phyloP scores from a whole-genome alignment of 1,140 invertebrate species.

The Calycopis cecrops region DNA sequence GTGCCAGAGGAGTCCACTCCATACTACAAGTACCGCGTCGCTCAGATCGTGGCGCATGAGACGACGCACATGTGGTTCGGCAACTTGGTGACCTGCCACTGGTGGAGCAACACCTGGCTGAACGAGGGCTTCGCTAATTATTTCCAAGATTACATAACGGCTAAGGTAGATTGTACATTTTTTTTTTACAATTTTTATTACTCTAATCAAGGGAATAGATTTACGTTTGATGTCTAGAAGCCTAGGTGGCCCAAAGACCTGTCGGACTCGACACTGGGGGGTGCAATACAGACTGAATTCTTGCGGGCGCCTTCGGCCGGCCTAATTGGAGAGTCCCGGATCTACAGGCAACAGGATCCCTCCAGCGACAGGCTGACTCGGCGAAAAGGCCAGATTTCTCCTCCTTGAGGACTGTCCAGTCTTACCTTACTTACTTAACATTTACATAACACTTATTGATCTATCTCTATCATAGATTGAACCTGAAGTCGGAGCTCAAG shows the following conservation, averaged over 20 bases:
- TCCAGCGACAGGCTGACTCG: too few species aligned
- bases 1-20: slow-evolving; percentile 45
- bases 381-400: too few species aligned
- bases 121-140: slow-evolving; percentile 83
- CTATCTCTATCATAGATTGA: slow-evolving; percentile 40
- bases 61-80: slow-evolving; percentile 82
- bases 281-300: too few species aligned
- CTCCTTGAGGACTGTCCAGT: too few species aligned
- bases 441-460: neutral
- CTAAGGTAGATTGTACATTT: slow-evolving; percentile 31
- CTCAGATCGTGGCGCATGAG: slow-evolving; percentile 78
- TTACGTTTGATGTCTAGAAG: too few species aligned
- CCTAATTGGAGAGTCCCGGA: too few species aligned
- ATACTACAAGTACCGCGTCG: slow-evolving; percentile 65
- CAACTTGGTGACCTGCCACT: slow-evolving; percentile 80
- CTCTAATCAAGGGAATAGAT: too few species aligned
- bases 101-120: slow-evolving; percentile 83
- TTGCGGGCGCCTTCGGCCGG: too few species aligned
- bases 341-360: too few species aligned
- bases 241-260: too few species aligned
- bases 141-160: slow-evolving; percentile 78
- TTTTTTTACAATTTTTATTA: too few species aligned
- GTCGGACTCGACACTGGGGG: too few species aligned
- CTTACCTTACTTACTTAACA: neutral
- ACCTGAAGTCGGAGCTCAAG: slow-evolving; percentile 45